Evolutionary conservation across 2,888 invertebrate genomes (phyloP).

Genomic region (Aphidoletes aphidimyza): DNA sequence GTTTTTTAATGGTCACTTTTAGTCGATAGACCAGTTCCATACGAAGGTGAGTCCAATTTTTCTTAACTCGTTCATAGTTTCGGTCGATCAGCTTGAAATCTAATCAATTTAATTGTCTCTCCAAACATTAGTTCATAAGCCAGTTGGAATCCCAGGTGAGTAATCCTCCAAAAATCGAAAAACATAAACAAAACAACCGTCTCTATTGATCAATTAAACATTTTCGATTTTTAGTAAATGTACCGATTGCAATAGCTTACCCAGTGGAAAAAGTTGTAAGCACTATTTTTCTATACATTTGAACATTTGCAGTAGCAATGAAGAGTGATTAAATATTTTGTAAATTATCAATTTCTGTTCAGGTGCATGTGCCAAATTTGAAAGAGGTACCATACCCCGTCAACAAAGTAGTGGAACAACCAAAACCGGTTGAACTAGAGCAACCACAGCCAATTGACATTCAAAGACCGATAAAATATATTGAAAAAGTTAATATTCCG

Average conservation of each 20-base stretch:
- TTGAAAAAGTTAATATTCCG: slow-evolving; percentile 75
- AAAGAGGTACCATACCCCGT: slow-evolving; percentile 74
- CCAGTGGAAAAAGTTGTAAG: slow-evolving; percentile 28
- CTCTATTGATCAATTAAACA: too few relatives aligned
- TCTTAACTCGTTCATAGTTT: not conserved
- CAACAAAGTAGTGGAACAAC: slow-evolving; percentile 75
- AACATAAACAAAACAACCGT: too few relatives aligned
- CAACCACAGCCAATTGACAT: slow-evolving; percentile 77
- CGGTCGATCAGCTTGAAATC: not conserved
- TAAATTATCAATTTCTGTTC: not conserved
- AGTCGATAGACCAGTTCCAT: slow-evolving; percentile 74
- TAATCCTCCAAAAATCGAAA: too few relatives aligned
- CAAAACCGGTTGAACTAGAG: slow-evolving; percentile 79
- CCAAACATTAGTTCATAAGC: slow-evolving; percentile 67
- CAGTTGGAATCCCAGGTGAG: slow-evolving; percentile 60
- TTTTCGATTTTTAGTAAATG: slow-evolving; percentile 68
- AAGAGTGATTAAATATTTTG: too few relatives aligned
- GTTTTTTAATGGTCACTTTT: not conserved
- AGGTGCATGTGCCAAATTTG: slow-evolving; percentile 23
- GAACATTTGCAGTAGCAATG: not conserved
- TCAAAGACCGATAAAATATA: slow-evolving; percentile 77
- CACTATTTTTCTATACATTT: not conserved
- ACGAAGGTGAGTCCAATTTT: slow-evolving; percentile 69
- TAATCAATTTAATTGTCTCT: not conserved
- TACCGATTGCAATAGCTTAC: slow-evolving; percentile 63